Evolutionary conservation across 1,140 invertebrate species (phyloP).

Genomic region (Tribolium castaneum): DNA sequence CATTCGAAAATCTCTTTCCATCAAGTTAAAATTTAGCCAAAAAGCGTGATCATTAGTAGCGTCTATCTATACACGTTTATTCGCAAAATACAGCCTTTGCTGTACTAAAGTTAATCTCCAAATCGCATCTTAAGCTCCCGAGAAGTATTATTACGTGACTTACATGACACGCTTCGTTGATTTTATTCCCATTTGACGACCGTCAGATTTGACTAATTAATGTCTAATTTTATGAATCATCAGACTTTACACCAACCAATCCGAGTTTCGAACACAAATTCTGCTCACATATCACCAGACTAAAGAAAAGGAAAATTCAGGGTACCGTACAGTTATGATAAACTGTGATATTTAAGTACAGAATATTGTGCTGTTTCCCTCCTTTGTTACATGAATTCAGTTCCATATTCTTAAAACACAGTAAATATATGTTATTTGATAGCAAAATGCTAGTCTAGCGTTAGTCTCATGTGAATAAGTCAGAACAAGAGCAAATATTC

Average conservation of each 20-base stretch:
- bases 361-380: no score
- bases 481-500: no score
- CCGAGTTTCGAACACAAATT: not conserved
- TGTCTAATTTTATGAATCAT: slow-evolving; percentile 14
- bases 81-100: no score
- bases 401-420: no score
- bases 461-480: no score
- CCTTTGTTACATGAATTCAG: no score
- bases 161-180: not conserved
- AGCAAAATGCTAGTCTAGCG: no score
- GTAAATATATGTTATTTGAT: no score
- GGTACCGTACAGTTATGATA: not conserved
- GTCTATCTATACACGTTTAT: not conserved
- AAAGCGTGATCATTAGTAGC: not conserved
- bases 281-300: no score
- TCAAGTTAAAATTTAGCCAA: no score
- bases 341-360: not conserved
- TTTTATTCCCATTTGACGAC: slow-evolving; percentile 4
- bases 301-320: not conserved
- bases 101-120: not conserved
- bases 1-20: no score
- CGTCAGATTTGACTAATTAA: slow-evolving; percentile 20
- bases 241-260: not conserved
- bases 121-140: not conserved
- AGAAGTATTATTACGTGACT: not conserved